phyloP scores from a whole-genome alignment of 2,888 invertebrate species.

The Lepidocyrtinus sp. region DNA sequence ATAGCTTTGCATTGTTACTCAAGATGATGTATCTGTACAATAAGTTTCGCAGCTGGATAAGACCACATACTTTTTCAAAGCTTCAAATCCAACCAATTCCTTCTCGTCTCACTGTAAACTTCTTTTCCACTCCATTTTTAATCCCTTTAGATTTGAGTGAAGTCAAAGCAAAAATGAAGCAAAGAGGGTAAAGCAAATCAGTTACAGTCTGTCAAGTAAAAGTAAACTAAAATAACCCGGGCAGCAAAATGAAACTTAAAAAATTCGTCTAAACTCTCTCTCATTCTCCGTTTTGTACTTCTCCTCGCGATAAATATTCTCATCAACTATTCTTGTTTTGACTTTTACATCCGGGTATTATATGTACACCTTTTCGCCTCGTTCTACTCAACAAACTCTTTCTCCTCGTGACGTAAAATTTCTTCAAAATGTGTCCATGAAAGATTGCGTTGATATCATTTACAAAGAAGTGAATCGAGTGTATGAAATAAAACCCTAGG shows the following conservation, averaged over 20 bases:
- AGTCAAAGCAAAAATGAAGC: constrained; percentile 4
- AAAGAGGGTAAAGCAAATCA: neutral
- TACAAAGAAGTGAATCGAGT: no score
- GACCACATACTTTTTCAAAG: neutral
- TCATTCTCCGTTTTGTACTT: constrained; percentile 32
- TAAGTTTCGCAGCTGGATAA: neutral
- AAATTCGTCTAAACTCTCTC: no score
- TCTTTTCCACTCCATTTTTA: constrained; percentile 14
- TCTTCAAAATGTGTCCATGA: neutral
- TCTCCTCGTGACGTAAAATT: neutral
- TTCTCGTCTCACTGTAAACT: neutral
- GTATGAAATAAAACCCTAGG: no score
- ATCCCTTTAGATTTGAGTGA: neutral
- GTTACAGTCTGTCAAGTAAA: constrained; percentile 29
- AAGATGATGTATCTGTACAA: no score
- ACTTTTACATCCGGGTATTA: constrained; percentile 69
- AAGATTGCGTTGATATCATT: neutral
- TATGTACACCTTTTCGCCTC: neutral
- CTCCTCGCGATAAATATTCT: constrained; percentile 24
- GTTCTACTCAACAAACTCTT: neutral
- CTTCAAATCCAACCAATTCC: neutral
- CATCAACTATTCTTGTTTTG: constrained; percentile 69
- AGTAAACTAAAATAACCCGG: no score
- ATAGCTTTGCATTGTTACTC: no score
- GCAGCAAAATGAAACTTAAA: no score